Base-by-base conservation (phyloP, 1,140 invertebrate species). In the Oncopodura yosiiana region DNA sequence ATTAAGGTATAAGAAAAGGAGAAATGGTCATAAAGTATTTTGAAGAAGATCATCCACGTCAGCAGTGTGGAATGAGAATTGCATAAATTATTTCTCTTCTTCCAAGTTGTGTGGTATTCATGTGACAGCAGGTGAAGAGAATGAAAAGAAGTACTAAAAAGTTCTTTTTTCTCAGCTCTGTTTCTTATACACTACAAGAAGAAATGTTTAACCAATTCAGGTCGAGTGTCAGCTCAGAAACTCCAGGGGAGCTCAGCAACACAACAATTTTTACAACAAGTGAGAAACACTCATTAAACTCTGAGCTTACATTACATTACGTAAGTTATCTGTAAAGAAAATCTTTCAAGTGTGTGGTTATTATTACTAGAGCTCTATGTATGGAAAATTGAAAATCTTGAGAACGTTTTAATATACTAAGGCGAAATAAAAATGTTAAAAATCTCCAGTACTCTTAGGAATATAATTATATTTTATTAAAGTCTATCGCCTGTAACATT, bases 261-360 rank as follows among this genome's bases (percentile, higher is more conserved):
- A 51, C 37, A 56, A 51, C 36, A 60, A 52, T 44, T n/a, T n/a
- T n/a, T n/a, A n/a, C n/a, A n/a, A n/a, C 53, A 39, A 61, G 53
- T 56, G 58, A 61, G 58, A 53, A 60, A 61, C 49, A 53, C 58
- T 61, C 58, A 61, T 61, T 61, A 61, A 61, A 60, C 58, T 52
- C 42, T 48, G 42, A 48, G 53, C 54, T 52, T 51, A 59, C 57
- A n/a, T n/a, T n/a, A n/a, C n/a, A n/a, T n/a, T n/a, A n/a, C n/a
- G n/a, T n/a, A n/a, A n/a, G n/a, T n/a, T n/a, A n/a, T n/a, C n/a
- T n/a, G n/a, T n/a, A n/a, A n/a, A n/a, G n/a, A n/a, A n/a, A n/a
- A n/a, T n/a, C n/a, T n/a, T n/a, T n/a, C n/a, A n/a, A n/a, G n/a
- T n/a, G n/a, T n/a, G n/a, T n/a, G n/a, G n/a, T n/a, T n/a, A n/a